Evolutionary conservation across 37 sponge, comb jelly and placozoan species (phyloP).

Genomic region (Oopsacas minuta): DNA sequence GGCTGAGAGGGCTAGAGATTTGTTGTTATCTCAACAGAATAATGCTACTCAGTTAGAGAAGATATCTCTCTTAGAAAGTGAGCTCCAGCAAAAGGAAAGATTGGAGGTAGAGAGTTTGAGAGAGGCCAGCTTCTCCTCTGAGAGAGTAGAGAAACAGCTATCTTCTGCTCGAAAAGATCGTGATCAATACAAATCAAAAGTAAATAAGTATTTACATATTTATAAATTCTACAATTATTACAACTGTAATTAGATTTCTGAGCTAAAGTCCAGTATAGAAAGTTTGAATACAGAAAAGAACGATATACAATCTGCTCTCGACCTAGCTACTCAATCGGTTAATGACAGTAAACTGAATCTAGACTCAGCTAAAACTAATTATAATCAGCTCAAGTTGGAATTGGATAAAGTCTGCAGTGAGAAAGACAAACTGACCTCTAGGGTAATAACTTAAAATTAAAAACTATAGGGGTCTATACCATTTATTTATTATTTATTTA

Average conservation of each 20-base stretch:
- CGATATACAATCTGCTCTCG: not conserved
- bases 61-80: not conserved
- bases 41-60: not conserved
- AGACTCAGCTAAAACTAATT: not conserved
- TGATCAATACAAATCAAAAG: not conserved
- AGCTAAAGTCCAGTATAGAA: not conserved
- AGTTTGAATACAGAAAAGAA: not conserved
- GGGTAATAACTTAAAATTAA: not conserved
- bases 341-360: not conserved
- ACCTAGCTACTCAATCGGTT: not conserved
- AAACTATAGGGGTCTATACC: not conserved
- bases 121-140: not conserved
- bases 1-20: not conserved
- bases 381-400: not conserved
- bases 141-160: not conserved
- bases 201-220: not conserved
- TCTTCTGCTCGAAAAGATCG: not conserved
- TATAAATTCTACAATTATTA: not conserved
- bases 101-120: not conserved
- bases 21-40: not conserved
- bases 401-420: not conserved
- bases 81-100: not conserved
- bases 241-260: not conserved
- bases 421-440: not conserved
- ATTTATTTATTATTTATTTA: too few species aligned